Evolutionary conservation across 2,888 invertebrate species (phyloP).

Genomic region (Synergus laeviventris): DNA sequence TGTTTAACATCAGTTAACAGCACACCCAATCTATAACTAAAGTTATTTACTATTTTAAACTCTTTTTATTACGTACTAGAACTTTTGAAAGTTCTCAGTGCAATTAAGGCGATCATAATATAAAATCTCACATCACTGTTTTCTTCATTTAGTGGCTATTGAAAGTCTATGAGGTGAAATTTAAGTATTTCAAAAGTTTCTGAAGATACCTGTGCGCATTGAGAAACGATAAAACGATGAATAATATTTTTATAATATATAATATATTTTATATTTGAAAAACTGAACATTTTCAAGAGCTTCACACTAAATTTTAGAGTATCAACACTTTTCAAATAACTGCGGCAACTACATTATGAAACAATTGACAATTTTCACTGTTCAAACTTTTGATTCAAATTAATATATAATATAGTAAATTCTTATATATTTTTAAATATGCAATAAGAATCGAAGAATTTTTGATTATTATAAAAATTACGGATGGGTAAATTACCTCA

Average conservation of each 20-base stretch:
- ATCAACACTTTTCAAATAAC: too few species aligned
- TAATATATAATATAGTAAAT: too few species aligned
- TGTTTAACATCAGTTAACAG: not conserved
- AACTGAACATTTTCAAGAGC: too few species aligned
- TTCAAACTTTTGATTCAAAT: too few species aligned
- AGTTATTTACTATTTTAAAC: not conserved
- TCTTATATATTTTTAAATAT: too few species aligned
- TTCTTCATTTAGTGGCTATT: slow-evolving; percentile 16
- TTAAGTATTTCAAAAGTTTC: not conserved
- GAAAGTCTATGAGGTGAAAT: not conserved
- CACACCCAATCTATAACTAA: not conserved
- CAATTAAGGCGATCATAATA: not conserved
- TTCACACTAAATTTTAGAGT: too few species aligned
- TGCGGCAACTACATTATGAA: too few species aligned
- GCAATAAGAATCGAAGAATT: too few species aligned
- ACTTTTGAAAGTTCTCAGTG: slow-evolving; percentile 6
- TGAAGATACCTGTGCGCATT: not conserved
- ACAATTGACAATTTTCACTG: too few species aligned
- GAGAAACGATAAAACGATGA: too few species aligned
- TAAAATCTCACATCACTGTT: not conserved
- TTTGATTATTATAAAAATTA: not conserved
- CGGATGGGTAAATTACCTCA: not conserved
- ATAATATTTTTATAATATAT: too few species aligned
- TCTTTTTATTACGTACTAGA: not conserved
- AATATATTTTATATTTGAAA: too few species aligned